These are phyloP conservation scores for Sander lucioperca DNA, from an alignment of 2,113 vertebrate genomes.

Conservation along the genomic window DNA sequence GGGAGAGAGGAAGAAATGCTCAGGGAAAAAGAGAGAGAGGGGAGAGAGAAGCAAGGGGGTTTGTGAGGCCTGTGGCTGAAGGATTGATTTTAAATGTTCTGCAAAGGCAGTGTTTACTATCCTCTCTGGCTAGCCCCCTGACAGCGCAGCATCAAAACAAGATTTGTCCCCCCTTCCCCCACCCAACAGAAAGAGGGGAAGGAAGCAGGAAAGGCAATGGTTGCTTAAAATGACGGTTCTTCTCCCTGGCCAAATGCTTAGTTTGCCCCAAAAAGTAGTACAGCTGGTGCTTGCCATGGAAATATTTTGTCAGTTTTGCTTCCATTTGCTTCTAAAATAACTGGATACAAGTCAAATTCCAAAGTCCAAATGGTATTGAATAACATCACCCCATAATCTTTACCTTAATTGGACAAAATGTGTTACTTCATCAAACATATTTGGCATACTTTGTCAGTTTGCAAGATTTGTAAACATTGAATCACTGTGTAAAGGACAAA, in stretches of 20 bases:
- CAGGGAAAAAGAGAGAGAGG: slow-evolving; percentile 25
- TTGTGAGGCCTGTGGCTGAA: slow-evolving; percentile 76
- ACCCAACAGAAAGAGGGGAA: slow-evolving; percentile 22
- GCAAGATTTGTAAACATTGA: background rate
- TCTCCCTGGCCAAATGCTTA: slow-evolving; percentile 38
- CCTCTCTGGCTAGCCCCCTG: slow-evolving; percentile 77
- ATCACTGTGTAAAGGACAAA: background rate
- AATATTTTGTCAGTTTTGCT: background rate
- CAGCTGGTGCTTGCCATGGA: background rate
- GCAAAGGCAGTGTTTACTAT: slow-evolving; percentile 82
- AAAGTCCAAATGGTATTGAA: background rate
- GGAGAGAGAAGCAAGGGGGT: slow-evolving; percentile 29
- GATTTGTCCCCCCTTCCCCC: slow-evolving; percentile 65
- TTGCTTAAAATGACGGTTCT: slow-evolving; percentile 50
- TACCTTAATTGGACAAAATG: background rate
- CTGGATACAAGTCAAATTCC: background rate
- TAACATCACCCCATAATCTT: background rate
- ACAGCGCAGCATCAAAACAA: slow-evolving; percentile 80
- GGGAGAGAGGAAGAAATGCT: slow-evolving; percentile 55
- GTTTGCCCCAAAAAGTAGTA: slow-evolving; percentile 17
- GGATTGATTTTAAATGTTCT: slow-evolving; percentile 86
- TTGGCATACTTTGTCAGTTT: background rate
- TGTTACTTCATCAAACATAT: background rate
- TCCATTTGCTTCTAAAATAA: background rate
- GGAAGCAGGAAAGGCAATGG: slow-evolving; percentile 38